Evolutionary conservation across 2,888 invertebrate species (phyloP), one percentile per base, ranked within the genome.

Genomic region (Hirtodrosophila cameraria): DNA sequence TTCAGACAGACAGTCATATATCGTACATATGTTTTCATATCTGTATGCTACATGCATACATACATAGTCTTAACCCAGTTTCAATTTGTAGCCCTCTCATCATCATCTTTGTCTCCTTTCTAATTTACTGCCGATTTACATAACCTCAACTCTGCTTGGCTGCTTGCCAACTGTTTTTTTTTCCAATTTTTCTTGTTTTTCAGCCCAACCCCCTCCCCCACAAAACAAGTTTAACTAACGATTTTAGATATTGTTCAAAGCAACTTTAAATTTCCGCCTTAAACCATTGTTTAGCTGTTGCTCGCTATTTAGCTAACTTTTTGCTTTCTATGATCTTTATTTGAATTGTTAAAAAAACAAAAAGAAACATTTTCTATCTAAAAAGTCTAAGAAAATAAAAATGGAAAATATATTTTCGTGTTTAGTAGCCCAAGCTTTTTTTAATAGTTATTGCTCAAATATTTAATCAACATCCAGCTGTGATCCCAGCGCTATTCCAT

Each of bases 101-200:
- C 60, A 25, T 20, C 13, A n/a, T 20, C 9, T 35, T 58, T 67
- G 66, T 80, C 62, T 77, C 79, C 79, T 84, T 84, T 79, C 79
- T 84, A 79, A 79, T 79, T 72, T 57, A 12, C 33, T 39, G 54
- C 42, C 50, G 48, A 75, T 81, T 85, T 78, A 68, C 85, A 85
- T 80, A 85, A 82, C 79, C 66, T 45, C 41, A 35, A 49, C 23
- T 6, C 23, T 60, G 46, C 50, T 16, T 2, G 25, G 33, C 55
- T 27, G 54, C 71, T 52, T 72, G 52, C 63, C 63, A 72, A 74
- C 72, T 33, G 9, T 33, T 38, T 35, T 35, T 28, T 48, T 41
- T 23, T 1, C 8, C 12, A n/a, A n/a, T 9, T 11, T 7, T 42
- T 7, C n/a, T 12, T 11, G 25, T 16, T n/a, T 31, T 46, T 28